Evolutionary conservation across 2,113 vertebrate species (phyloP).

Genomic region (Pelodiscus sinensis): DNA sequence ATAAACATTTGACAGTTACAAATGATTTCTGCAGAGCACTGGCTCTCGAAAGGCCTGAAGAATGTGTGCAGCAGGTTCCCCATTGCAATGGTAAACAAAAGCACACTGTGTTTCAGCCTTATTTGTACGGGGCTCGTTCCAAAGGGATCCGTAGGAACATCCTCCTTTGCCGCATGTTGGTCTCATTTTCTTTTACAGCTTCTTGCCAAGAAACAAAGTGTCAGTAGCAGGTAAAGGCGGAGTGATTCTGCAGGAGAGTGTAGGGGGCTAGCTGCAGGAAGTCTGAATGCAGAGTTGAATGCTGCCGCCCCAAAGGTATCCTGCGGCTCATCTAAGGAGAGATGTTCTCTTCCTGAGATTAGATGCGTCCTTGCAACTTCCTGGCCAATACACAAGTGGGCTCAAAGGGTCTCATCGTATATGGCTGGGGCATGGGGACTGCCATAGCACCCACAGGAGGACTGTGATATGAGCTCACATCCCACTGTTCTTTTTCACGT

Average conservation of each 20-base stretch:
- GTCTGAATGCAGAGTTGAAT: constrained; percentile 36
- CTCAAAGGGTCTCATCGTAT: background rate
- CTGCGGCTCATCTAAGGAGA: constrained; percentile 6
- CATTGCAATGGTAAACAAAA: constrained; percentile 62
- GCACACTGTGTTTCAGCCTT: constrained; percentile 65
- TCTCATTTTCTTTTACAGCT: constrained; percentile 41
- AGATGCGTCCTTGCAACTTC: background rate
- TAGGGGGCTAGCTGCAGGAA: background rate
- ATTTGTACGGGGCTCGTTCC: constrained; percentile 61
- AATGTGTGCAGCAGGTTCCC: constrained; percentile 60
- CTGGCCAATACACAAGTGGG: background rate
- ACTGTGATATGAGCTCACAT: background rate
- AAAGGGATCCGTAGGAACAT: constrained; percentile 36
- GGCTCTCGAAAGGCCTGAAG: constrained; percentile 53
- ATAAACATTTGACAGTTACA: constrained; percentile 78
- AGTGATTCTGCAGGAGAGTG: constrained; percentile 35
- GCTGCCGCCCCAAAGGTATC: background rate
- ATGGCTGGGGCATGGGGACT: background rate
- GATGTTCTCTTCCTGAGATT: background rate
- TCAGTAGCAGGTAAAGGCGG: constrained; percentile 40
- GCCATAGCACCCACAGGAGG: background rate
- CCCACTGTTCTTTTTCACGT: background rate
- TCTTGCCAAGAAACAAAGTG: constrained; percentile 53
- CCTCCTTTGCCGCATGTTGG: constrained; percentile 24
- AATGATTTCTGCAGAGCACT: constrained; percentile 67